A percentile compares a stretch with the other conserved stretches of the same genome.
These are phyloP conservation scores for Sclerodermus sp. DNA, from an alignment of 2,888 invertebrate species.

Conservation along the genomic window DNA sequence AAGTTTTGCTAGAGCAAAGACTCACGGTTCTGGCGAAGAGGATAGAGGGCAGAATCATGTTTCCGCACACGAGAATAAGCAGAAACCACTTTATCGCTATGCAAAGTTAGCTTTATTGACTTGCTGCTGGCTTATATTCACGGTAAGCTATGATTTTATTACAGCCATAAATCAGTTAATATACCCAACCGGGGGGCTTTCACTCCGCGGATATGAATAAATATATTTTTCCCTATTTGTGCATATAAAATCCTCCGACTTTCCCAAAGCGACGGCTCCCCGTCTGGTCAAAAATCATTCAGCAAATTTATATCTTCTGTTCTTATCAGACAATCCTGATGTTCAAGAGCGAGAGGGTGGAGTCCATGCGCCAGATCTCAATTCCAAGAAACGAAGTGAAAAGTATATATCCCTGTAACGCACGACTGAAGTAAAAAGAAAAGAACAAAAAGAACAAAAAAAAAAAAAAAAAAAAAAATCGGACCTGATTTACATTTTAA, in stretches of 20 bases:
- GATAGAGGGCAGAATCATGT: conserved; percentile 17
- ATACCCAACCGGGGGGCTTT: too few relatives aligned
- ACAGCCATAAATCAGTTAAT: too few relatives aligned
- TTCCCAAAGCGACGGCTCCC: too few relatives aligned
- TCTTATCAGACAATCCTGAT: conserved; percentile 62
- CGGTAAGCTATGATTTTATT: conserved; percentile 49
- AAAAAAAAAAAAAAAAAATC: too few relatives aligned
- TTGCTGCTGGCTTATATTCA: conserved; percentile 70
- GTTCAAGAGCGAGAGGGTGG: conserved; percentile 69
- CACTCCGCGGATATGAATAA: too few relatives aligned
- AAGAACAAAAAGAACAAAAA: background rate
- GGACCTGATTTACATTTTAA: too few relatives aligned
- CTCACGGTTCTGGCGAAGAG: conserved; percentile 12
- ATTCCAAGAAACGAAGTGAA: conserved; percentile 61
- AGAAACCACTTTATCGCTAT: conserved; percentile 41
- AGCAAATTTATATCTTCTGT: background rate
- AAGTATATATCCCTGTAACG: too few relatives aligned
- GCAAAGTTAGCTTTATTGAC: conserved; percentile 64
- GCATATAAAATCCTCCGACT: too few relatives aligned
- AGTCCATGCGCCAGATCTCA: conserved; percentile 65
- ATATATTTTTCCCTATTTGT: too few relatives aligned
- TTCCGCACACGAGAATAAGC: conserved; percentile 20
- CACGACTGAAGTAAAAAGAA: too few relatives aligned
- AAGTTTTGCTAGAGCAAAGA: background rate
- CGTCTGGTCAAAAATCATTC: background rate